phyloP scores from a whole-genome alignment of 2,113 vertebrate genomes.

The Antechinus stuartii region DNA sequence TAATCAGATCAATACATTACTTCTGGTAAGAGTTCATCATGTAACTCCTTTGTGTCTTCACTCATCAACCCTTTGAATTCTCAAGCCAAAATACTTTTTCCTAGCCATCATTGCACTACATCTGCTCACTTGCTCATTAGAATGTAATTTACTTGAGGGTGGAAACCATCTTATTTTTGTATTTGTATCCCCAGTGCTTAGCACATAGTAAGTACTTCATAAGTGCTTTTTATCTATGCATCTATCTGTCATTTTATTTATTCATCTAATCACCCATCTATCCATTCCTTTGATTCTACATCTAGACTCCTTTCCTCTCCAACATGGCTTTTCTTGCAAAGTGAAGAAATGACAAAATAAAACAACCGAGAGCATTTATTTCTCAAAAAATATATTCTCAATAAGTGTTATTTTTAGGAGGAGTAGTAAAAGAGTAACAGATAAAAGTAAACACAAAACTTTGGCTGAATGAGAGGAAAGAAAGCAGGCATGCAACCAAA shows the following conservation, averaged over 20 bases:
- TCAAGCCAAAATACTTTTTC: not conserved
- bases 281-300: not conserved
- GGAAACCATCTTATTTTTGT: not conserved
- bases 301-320: not conserved
- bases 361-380: not conserved
- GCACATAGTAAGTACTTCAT: not conserved
- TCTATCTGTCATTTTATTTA: not conserved
- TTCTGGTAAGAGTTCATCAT: not conserved
- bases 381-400: not conserved
- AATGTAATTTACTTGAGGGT: not conserved
- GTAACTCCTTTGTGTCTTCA: not conserved
- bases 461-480: not conserved
- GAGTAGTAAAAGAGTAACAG: not conserved
- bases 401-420: constrained; percentile 33
- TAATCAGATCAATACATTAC: not conserved
- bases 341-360: not conserved
- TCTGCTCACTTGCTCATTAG: not conserved
- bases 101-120: not conserved
- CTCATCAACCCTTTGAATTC: not conserved
- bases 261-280: too few relatives aligned
- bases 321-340: not conserved
- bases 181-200: not conserved
- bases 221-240: not conserved
- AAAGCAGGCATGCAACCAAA: not conserved
- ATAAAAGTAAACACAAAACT: constrained; percentile 40